Conservation (phyloP, 2,797 vertebrate genomes). For the Pangasius krempfi region DNA sequence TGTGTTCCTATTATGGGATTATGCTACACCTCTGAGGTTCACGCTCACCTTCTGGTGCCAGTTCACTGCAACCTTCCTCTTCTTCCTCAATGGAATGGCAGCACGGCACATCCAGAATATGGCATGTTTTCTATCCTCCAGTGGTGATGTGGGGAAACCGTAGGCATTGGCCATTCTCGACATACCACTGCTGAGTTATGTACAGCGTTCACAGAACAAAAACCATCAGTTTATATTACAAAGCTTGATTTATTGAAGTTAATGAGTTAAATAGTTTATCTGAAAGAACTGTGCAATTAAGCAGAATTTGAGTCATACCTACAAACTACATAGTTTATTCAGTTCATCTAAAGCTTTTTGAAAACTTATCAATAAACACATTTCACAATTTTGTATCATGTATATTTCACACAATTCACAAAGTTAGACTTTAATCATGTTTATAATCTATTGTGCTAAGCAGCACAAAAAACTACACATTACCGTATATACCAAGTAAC, state of each 20-base stretch:
- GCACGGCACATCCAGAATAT: slow-evolving; percentile 79
- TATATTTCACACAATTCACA: slow-evolving; percentile 4
- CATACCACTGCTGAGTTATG: not conserved
- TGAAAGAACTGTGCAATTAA: slow-evolving; percentile 15
- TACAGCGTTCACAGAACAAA: not conserved
- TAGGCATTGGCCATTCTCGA: slow-evolving; percentile 4
- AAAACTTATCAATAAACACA: slow-evolving; percentile 7
- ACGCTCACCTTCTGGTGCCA: slow-evolving; percentile 82
- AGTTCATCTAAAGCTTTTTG: slow-evolving; percentile 1
- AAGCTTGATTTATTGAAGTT: not conserved
- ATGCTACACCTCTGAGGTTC: slow-evolving; percentile 69
- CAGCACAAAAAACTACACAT: not conserved
- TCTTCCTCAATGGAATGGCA: slow-evolving; percentile 79
- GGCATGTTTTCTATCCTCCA: slow-evolving; percentile 3
- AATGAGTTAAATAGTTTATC: not conserved
- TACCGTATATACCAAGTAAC: not conserved
- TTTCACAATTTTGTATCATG: slow-evolving; percentile 8
- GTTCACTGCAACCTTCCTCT: slow-evolving; percentile 77
- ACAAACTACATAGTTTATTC: slow-evolving; percentile 8
- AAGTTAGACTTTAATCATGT: not conserved
- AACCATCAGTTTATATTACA: not conserved
- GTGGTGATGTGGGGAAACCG: slow-evolving; percentile 34
- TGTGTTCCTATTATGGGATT: slow-evolving; percentile 68
- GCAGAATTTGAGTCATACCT: not conserved
- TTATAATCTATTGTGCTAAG: not conserved